These are phyloP conservation scores for Seriola rivoliana DNA, from an alignment of 2,113 vertebrate species.

Conservation along the genomic window DNA sequence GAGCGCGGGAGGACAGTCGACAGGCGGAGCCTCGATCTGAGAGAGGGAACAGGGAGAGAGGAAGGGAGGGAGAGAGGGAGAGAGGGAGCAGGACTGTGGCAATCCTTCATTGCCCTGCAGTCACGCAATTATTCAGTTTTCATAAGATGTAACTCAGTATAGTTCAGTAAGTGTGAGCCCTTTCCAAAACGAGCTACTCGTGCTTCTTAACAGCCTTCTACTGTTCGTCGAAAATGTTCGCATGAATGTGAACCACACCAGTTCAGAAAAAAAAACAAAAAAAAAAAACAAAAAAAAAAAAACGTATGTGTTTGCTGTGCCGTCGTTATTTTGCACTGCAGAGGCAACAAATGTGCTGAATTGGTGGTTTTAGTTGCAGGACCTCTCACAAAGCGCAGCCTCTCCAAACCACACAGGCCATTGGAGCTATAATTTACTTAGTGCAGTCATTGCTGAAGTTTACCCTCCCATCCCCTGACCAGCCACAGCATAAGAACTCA, in stretches of 20 bases:
- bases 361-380: slow-evolving; percentile 52
- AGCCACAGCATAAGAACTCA: slow-evolving; percentile 80
- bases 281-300: background rate
- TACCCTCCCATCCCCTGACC: slow-evolving; percentile 77
- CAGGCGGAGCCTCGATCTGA: slow-evolving; percentile 66
- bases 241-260: background rate
- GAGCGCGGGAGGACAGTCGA: slow-evolving; percentile 77
- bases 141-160: slow-evolving; percentile 38
- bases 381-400: slow-evolving; percentile 62
- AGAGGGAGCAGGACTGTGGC: slow-evolving; percentile 52
- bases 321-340: slow-evolving; percentile 17
- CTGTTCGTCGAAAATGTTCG: background rate
- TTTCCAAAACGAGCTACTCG: slow-evolving; percentile 20
- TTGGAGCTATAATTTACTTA: slow-evolving; percentile 82
- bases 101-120: slow-evolving; percentile 56
- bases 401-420: slow-evolving; percentile 66
- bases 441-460: slow-evolving; percentile 78
- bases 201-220: background rate
- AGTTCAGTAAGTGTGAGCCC: slow-evolving; percentile 15
- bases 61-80: slow-evolving; percentile 43
- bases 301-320: background rate
- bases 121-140: slow-evolving; percentile 61
- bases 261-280: background rate
- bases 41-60: slow-evolving; percentile 29
- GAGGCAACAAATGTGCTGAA: slow-evolving; percentile 63